Conservation (phyloP, 2,113 vertebrate species). For the Pteruthius melanotis region DNA sequence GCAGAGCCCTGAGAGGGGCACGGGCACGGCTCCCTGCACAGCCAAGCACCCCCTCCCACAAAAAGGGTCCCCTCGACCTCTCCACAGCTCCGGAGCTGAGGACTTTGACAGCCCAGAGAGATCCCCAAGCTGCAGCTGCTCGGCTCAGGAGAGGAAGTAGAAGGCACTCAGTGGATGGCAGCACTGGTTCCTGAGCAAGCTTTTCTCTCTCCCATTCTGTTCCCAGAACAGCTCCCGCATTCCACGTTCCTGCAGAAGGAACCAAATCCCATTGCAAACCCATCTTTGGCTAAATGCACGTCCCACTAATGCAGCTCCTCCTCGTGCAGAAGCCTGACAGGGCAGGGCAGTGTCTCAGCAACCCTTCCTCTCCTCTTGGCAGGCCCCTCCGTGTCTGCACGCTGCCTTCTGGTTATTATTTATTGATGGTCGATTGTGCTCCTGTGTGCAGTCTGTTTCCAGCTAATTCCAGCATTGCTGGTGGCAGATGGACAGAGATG, state of each 20-base stretch:
- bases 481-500: background rate
- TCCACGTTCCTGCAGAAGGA: fast-evolving
- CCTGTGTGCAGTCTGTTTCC: background rate
- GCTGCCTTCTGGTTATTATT: background rate
- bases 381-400: background rate
- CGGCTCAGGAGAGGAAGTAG: background rate
- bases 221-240: background rate
- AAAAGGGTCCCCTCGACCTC: background rate
- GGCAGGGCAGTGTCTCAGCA: background rate
- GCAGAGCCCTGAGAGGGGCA: fast-evolving
- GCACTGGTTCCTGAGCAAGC: background rate
- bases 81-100: background rate
- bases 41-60: fast-evolving
- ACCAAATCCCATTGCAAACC: background rate
- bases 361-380: background rate
- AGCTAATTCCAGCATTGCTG: background rate
- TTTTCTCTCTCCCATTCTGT: background rate
- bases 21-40: fast-evolving
- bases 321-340: background rate
- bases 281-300: background rate
- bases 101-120: background rate
- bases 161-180: slow-evolving; percentile 13
- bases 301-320: background rate
- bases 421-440: background rate
- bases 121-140: background rate